Conservation (phyloP, 2,797 vertebrate genomes). For the Anas acuta region DNA sequence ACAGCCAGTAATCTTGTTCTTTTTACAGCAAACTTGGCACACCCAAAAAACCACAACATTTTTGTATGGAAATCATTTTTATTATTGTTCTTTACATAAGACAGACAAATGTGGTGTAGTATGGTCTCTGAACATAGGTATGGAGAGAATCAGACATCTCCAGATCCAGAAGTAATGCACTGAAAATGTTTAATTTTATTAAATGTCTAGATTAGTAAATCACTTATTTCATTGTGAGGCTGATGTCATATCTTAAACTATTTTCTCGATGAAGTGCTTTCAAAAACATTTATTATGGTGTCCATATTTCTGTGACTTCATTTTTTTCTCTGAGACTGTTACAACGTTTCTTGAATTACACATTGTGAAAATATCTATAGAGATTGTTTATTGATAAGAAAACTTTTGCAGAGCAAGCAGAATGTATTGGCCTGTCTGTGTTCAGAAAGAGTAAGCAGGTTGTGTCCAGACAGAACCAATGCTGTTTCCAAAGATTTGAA, state of each 20-base stretch:
- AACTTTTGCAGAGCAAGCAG: background rate
- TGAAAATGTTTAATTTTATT: constrained; percentile 32
- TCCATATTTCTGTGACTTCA: background rate
- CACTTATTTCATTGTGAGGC: constrained; percentile 25
- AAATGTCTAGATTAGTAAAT: constrained; percentile 47
- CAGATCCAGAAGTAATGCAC: background rate
- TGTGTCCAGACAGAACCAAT: background rate
- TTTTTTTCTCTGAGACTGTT: constrained; percentile 23
- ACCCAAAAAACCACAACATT: background rate
- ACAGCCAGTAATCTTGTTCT: background rate
- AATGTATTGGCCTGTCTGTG: background rate
- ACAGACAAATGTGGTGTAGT: background rate
- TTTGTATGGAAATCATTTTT: background rate
- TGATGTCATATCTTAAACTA: constrained; percentile 55
- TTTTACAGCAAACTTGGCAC: background rate
- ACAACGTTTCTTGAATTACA: constrained; percentile 21
- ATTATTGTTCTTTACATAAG: background rate
- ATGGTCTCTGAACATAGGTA: background rate
- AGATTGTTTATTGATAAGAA: constrained; percentile 43
- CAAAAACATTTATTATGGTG: constrained; percentile 1
- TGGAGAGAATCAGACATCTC: background rate
- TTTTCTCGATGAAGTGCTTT: constrained; percentile 70
- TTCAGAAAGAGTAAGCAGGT: background rate
- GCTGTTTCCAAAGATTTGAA: constrained; percentile 47
- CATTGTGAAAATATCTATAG: constrained; percentile 41